Percentiles rank a stretch among this genome's conserved stretches.
These are phyloP conservation scores for Bembecia ichneumoniformis DNA, from an alignment of 2,888 invertebrate species.

Conservation along the genomic window DNA sequence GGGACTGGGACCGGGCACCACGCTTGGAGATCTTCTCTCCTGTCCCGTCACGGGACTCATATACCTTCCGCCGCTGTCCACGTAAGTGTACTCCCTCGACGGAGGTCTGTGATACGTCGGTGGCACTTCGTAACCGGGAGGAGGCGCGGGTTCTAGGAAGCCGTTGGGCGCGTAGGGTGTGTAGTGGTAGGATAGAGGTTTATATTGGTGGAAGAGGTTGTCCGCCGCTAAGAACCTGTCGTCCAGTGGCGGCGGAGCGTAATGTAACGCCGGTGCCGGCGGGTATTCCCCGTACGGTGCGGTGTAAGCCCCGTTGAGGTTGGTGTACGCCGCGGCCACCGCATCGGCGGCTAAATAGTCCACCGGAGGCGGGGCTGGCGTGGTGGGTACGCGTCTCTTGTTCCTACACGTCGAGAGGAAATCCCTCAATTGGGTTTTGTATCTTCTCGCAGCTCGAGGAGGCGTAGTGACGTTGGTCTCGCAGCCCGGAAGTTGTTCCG, in stretches of 20 bases:
- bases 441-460: constrained; percentile 87
- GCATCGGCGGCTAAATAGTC: constrained; percentile 80
- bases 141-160: constrained; percentile 82
- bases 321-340: constrained; percentile 85
- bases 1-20: constrained; percentile 63
- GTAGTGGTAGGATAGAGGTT: constrained; percentile 87
- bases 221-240: constrained; percentile 85
- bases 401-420: constrained; percentile 93
- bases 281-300: constrained; percentile 83
- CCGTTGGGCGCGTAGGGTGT: constrained; percentile 85
- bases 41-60: constrained; percentile 75
- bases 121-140: constrained; percentile 71
- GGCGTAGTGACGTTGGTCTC: constrained; percentile 77
- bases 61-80: constrained; percentile 70
- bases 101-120: constrained; percentile 77
- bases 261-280: constrained; percentile 78
- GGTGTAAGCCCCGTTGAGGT: constrained; percentile 84
- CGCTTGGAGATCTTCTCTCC: constrained; percentile 76
- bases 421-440: constrained; percentile 94
- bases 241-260: constrained; percentile 75
- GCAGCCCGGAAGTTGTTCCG: constrained; percentile 80
- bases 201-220: constrained; percentile 91
- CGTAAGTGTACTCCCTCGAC: constrained; percentile 71
- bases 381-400: constrained; percentile 76
- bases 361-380: constrained; percentile 75